Percentiles rank a stretch among this genome's conserved stretches.
Evolutionary conservation across 1,140 invertebrate species (phyloP).

Genomic region (Pantala flavescens): DNA sequence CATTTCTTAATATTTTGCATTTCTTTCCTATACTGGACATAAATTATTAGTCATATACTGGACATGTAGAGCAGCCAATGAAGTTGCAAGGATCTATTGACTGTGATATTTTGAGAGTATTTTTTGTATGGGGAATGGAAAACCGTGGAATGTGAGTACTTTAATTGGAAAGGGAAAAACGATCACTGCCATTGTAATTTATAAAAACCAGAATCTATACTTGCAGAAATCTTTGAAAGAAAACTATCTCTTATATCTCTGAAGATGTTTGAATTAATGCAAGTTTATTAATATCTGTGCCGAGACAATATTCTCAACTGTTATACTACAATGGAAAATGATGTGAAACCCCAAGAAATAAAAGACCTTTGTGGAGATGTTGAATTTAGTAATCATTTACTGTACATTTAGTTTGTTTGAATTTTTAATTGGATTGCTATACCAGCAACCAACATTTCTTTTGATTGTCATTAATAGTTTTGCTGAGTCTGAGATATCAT

Average conservation of each 20-base stretch:
- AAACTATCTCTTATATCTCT: neutral
- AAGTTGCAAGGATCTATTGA: neutral
- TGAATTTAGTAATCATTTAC: neutral
- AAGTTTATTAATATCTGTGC: constrained; percentile 4
- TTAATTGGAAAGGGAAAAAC: neutral
- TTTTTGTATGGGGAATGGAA: neutral
- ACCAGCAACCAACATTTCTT: no score
- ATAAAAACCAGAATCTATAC: neutral
- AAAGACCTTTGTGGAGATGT: neutral
- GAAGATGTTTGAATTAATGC: neutral
- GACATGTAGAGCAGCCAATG: no score
- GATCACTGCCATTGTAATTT: neutral
- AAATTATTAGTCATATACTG: no score
- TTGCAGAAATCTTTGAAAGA: neutral
- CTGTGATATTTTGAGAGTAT: constrained; percentile 2
- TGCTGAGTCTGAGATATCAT: no score
- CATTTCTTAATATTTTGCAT: no score
- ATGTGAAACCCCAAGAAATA: neutral
- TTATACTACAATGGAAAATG: neutral
- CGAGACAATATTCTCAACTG: neutral
- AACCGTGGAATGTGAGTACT: neutral
- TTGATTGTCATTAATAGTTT: no score
- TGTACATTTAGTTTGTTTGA: no score
- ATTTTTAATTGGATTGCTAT: no score
- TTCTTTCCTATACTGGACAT: no score